phyloP scores from a whole-genome alignment of 2,888 invertebrate genomes.

The Agrotis exclamationis region DNA sequence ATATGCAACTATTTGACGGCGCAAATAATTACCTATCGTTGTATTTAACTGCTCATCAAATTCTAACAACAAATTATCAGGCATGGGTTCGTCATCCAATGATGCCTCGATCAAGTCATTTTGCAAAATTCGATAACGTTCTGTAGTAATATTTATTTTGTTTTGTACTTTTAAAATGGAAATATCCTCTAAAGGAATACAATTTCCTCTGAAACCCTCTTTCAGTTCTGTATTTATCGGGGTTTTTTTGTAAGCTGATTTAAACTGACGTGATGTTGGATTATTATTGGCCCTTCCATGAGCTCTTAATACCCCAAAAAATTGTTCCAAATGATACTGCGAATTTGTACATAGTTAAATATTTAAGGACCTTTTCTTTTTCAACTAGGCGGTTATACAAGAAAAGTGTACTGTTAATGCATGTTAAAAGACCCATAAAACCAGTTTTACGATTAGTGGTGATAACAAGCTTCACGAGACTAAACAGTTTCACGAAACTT shows the following conservation, averaged over 20 bases:
- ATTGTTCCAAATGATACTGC: slow-evolving; percentile 36
- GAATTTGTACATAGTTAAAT: slow-evolving; percentile 10
- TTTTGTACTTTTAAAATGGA: slow-evolving; percentile 21
- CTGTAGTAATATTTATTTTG: slow-evolving; percentile 37
- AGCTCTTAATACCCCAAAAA: slow-evolving; percentile 27
- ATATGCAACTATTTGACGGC: slow-evolving; percentile 42
- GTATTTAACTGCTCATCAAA: slow-evolving; percentile 33
- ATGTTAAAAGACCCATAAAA: slow-evolving; percentile 17
- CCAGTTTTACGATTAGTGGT: slow-evolving; percentile 23
- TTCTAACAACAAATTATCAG: slow-evolving; percentile 25
- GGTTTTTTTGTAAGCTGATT: too few relatives aligned
- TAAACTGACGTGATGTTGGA: too few relatives aligned
- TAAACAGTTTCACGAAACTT: too few relatives aligned
- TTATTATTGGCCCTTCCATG: slow-evolving; percentile 44
- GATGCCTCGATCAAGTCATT: slow-evolving; percentile 7
- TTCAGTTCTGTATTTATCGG: slow-evolving; percentile 31
- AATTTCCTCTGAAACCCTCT: slow-evolving; percentile 31
- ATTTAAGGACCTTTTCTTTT: slow-evolving; percentile 27
- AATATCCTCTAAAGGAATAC: slow-evolving; percentile 43
- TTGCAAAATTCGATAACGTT: slow-evolving; percentile 21
- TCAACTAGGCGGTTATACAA: slow-evolving; percentile 13
- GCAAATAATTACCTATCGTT: slow-evolving; percentile 32
- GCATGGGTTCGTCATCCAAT: slow-evolving; percentile 19
- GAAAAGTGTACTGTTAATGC: slow-evolving; percentile 15
- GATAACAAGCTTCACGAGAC: too few relatives aligned